phyloP scores from a whole-genome alignment of 2,113 vertebrate species.

The Elephas maximus region DNA sequence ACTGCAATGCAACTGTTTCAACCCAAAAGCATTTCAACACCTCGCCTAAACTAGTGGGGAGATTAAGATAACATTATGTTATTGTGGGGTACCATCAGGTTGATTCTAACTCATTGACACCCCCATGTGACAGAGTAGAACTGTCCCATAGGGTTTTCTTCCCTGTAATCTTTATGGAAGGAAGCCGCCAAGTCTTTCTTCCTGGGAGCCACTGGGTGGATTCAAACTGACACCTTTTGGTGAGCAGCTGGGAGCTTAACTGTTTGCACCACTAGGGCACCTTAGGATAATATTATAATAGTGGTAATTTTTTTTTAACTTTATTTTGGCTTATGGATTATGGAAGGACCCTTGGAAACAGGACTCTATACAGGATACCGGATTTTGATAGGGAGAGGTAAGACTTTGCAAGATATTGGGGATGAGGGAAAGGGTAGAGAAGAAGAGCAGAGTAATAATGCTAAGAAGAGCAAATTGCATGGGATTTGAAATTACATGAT shows the following conservation, averaged over 20 bases:
- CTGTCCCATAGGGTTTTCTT: background rate
- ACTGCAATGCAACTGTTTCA: accelerated
- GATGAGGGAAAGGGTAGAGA: background rate
- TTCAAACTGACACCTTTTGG: background rate
- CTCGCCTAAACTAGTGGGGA: background rate
- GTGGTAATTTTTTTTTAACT: background rate
- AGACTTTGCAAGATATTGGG: background rate
- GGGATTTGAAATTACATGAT: background rate
- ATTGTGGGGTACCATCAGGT: background rate
- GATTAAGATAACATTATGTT: background rate
- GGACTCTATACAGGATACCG: background rate
- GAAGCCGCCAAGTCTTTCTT: background rate
- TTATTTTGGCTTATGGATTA: background rate
- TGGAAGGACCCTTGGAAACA: background rate
- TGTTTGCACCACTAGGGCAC: background rate
- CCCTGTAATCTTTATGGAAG: background rate
- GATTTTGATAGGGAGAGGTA: background rate
- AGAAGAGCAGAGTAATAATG: background rate
- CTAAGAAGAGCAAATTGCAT: background rate
- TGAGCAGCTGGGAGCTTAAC: background rate
- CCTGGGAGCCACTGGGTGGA: background rate
- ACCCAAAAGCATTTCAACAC: background rate
- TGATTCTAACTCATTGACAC: background rate
- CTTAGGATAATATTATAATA: background rate
- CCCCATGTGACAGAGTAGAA: background rate